Base-by-base conservation (phyloP, 2,888 invertebrate genomes). In the Dicranocentrus wangi region DNA sequence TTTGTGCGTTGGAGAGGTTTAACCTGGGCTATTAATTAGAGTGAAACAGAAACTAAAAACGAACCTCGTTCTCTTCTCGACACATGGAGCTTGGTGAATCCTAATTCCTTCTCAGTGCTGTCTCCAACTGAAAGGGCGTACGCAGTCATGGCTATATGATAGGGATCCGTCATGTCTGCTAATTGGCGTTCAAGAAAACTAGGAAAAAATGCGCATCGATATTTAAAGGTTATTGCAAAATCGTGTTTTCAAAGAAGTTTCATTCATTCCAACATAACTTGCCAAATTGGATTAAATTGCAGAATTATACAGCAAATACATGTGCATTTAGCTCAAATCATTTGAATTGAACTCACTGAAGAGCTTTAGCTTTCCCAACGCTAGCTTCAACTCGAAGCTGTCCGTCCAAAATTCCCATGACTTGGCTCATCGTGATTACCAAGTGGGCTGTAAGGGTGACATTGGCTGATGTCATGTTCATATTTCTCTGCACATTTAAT, bases 361-460 rank as follows among this genome's bases (percentile, higher is more conserved):
- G 78, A 7, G 88, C 89, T 32, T 85, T 83, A 3, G 84, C 66
- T 65, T 87, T 88, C 1, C 88, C 88, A 61, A 86, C 86, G 21
- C 87, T 87, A 1, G 88, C 87, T 3, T 85, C 80, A 15, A 87
- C 85, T 68, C 88, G 84, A 2, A 88, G 79, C 15, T 84, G 78
- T 75, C 90, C 90, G 66, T 90, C 85, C 15, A 89, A 82, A 51
- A 87, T 84, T 39, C 87, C 86, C 1, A 87, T 80, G 1, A 88
- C 88, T 60, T 88, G 87, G 25, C 88, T 87, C 10, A 91, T 87
- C 0, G 90, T 89, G 75, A 91, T 90, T 8, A 91, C 87, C 13
- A 91, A 90, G 85, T 91, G 91, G 0, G 91, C 90, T 7, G 91
- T 91, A 58, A 91, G 87, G 1, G 90, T 88, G 2, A 90, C 88